These are phyloP conservation scores for Lycaon pictus DNA, from an alignment of 2,113 vertebrate genomes.

Conservation along the genomic window DNA sequence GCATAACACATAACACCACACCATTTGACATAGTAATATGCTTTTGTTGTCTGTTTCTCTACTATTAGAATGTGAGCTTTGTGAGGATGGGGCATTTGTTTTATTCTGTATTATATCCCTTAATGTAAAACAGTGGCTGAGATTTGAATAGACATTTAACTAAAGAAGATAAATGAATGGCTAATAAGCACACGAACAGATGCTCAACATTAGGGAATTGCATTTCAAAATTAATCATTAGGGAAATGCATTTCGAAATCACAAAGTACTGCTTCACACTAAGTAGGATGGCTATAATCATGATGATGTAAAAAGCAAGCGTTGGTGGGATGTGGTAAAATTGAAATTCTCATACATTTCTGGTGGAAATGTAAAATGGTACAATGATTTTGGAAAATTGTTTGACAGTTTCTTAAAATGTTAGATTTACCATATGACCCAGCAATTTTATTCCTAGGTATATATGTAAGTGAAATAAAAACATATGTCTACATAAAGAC, in stretches of 20 bases:
- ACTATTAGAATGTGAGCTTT: not conserved
- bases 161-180: constrained; percentile 8
- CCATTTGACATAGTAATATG: too few relatives aligned
- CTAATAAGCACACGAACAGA: not conserved
- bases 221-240: not conserved
- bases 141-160: not conserved
- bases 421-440: not conserved
- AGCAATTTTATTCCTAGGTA: not conserved
- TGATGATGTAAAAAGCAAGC: not conserved
- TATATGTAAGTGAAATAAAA: not conserved
- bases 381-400: not conserved
- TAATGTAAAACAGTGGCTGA: not conserved
- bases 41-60: not conserved
- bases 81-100: not conserved
- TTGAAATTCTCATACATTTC: not conserved
- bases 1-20: not conserved
- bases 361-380: not conserved
- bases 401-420: not conserved
- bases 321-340: not conserved
- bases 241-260: not conserved
- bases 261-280: not conserved
- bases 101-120: not conserved
- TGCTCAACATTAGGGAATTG: not conserved
- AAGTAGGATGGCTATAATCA: not conserved
- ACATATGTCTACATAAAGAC: not conserved